Conservation (phyloP, 2,888 invertebrate species). For the Aleiodes alternator region DNA sequence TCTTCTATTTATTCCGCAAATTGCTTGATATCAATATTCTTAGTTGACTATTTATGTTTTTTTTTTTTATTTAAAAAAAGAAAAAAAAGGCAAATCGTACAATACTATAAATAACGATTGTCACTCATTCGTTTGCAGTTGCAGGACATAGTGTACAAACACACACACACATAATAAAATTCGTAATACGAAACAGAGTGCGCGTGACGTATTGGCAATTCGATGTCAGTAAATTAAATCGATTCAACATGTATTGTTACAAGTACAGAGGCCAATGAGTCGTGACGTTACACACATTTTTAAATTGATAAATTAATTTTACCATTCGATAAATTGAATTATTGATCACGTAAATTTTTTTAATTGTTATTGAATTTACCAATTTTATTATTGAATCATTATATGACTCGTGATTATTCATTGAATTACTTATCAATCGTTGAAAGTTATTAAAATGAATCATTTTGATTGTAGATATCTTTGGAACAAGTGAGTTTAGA, state of each 20-base stretch:
- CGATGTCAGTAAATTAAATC: constrained; percentile 19
- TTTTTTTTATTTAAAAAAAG: too few species aligned
- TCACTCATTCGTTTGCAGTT: neutral
- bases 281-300: constrained; percentile 8
- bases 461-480: too few species aligned
- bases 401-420: constrained; percentile 3
- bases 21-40: constrained; percentile 10
- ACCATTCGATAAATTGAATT: constrained; percentile 4
- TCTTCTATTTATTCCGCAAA: constrained; percentile 18
- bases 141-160: neutral
- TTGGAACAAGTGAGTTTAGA: too few species aligned
- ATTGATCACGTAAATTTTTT: constrained; percentile 31
- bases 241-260: constrained; percentile 18
- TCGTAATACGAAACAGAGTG: constrained; percentile 26
- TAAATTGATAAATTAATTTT: constrained; percentile 5
- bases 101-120: constrained; percentile 3
- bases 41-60: neutral
- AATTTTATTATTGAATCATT: neutral
- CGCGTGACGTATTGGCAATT: constrained; percentile 30
- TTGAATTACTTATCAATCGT: too few species aligned
- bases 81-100: constrained; percentile 3
- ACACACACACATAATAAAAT: constrained; percentile 8
- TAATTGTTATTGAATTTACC: constrained; percentile 13
- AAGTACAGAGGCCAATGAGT: constrained; percentile 18
- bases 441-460: too few species aligned